Base-by-base conservation (phyloP, 2,797 vertebrate species). In the Macropodus opercularis region DNA sequence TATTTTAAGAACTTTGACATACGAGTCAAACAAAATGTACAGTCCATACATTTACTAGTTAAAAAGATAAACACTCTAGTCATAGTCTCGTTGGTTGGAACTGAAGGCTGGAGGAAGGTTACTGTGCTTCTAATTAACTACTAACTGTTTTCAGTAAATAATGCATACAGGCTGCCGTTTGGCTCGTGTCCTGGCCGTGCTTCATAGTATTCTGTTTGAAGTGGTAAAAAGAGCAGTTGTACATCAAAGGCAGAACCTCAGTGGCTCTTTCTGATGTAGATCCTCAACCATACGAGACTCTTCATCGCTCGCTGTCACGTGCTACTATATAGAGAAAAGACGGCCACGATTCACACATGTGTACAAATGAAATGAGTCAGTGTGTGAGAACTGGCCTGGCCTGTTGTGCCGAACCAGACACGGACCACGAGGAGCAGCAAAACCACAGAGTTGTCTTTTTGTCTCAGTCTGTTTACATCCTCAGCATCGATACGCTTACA, bases 181-280 rank as follows among this genome's bases (percentile, higher is more conserved):
- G 80, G 76, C 68, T 81, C 34, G 50, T 63, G 24, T 74, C 38
- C 63, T 73, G 77, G 14, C 35, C 39, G 51, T 40, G 66, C 57
- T 53, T 80, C 68, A 35, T 38, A 3, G 17, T 57, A 88, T 85
- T 88, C 83, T 81, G 84, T 90, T 88, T 87, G 85, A 90, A 84
- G 85, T 82, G 63, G 34, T 55, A 52, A 80, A 75, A 67, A 57
- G 65, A 72, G 67, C 79, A 61, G 75, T 72, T 47, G 68, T 48
- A 75, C 79, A 79, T 90, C 77, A 87, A 86, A 86, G 75, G 34
- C 46, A 5, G 13, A 57, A 71, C 29, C 36, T 61, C 21, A 14
- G 44, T 26, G 36, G 11, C 35, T 60, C 46, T 76, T 83, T 82
- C 80, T 84, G 66, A 86, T 88, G 75, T 56, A 57, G 59, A 80